phyloP scores from a whole-genome alignment of 2,113 vertebrate species.

The Thunnus thynnus region DNA sequence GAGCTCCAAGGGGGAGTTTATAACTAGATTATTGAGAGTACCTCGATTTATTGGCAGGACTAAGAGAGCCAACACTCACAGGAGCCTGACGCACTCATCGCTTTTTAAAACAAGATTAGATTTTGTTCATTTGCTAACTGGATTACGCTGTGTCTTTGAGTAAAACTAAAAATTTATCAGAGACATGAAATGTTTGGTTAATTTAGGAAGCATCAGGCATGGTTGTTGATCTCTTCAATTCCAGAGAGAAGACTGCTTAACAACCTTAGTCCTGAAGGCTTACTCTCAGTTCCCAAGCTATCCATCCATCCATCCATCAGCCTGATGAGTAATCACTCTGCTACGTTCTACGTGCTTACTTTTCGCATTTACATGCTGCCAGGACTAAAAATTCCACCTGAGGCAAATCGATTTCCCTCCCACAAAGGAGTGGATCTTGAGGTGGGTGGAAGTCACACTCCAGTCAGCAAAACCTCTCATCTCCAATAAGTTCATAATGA shows the following conservation, averaged over 20 bases:
- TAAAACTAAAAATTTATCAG: slow-evolving; percentile 42
- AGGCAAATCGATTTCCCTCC: slow-evolving; percentile 63
- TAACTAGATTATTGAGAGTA: slow-evolving; percentile 76
- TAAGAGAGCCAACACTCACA: slow-evolving; percentile 54
- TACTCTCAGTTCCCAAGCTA: not conserved
- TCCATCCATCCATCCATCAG: slow-evolving; percentile 26
- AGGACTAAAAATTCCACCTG: slow-evolving; percentile 19
- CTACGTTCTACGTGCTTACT: not conserved
- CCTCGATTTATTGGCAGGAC: slow-evolving; percentile 75
- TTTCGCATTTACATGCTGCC: slow-evolving; percentile 10
- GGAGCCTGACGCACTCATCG: slow-evolving; percentile 44
- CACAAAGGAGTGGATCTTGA: slow-evolving; percentile 23
- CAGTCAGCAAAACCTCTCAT: slow-evolving; percentile 43
- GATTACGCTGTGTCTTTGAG: slow-evolving; percentile 55
- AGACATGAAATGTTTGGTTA: slow-evolving; percentile 30
- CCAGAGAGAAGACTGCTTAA: slow-evolving; percentile 31
- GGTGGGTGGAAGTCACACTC: slow-evolving; percentile 46
- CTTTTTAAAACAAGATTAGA: slow-evolving; percentile 68
- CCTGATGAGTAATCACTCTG: slow-evolving; percentile 16
- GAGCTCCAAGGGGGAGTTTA: slow-evolving; percentile 65
- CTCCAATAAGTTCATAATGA: slow-evolving; percentile 45
- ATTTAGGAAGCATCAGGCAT: slow-evolving; percentile 9
- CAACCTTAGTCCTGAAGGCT: not conserved
- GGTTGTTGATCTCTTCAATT: slow-evolving; percentile 19
- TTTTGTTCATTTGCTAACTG: slow-evolving; percentile 71